Evolutionary conservation across 2,888 invertebrate genomes (phyloP).

Genomic region (Nipponacmea schrenckii): DNA sequence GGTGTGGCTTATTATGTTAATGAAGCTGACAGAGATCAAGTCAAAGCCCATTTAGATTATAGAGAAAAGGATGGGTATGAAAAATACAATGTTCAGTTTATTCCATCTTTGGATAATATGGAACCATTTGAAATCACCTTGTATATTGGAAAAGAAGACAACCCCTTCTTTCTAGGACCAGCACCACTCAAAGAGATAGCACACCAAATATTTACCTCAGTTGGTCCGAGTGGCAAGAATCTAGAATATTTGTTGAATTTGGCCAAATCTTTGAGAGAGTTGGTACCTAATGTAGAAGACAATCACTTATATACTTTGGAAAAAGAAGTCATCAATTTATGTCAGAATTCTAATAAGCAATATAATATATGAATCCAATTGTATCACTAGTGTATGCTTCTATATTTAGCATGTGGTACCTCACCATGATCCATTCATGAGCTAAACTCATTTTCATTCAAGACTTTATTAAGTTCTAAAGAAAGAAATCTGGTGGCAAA

Average conservation of each 20-base stretch:
- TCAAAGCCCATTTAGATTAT: conserved; percentile 85
- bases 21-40: conserved; percentile 74
- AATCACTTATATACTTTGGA: conserved; percentile 83
- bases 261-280: conserved; percentile 79
- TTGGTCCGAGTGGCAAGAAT: conserved; percentile 90
- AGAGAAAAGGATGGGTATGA: conserved; percentile 94
- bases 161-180: conserved; percentile 82
- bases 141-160: conserved; percentile 84
- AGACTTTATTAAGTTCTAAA: no score
- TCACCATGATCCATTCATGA: no score
- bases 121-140: conserved; percentile 78
- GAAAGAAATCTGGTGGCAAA: no score
- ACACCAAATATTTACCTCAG: conserved; percentile 76
- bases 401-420: no score
- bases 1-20: conserved; percentile 91
- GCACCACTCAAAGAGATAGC: conserved; percentile 84
- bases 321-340: conserved; percentile 69
- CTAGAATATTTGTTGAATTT: conserved; percentile 90
- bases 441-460: no score
- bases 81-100: conserved; percentile 78
- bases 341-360: background rate
- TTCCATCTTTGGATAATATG: conserved; percentile 70
- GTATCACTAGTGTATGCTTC: no score
- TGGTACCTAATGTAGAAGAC: conserved; percentile 78
- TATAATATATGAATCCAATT: background rate